Conservation (phyloP, 2,888 invertebrate genomes). For the Temnothorax rugatulus region DNA sequence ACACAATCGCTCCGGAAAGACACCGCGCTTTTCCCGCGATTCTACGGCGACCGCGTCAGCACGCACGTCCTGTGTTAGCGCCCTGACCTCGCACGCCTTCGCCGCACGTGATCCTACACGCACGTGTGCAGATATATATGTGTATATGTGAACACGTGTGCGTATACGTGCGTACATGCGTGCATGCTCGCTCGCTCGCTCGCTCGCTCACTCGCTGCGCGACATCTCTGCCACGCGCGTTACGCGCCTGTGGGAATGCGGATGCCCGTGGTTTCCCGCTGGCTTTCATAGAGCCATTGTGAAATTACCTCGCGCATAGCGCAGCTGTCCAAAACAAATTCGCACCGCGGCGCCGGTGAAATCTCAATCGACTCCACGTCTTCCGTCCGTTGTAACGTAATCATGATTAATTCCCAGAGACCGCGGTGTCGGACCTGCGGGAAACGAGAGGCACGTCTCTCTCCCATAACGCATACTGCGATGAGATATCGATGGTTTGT, state of each 20-base stretch:
- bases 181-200: slow-evolving; percentile 13
- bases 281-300: slow-evolving; percentile 72
- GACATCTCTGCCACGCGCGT: slow-evolving; percentile 72
- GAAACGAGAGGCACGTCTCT: not conserved
- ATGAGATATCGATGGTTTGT: not conserved
- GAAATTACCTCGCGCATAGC: slow-evolving; percentile 68
- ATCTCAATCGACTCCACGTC: slow-evolving; percentile 64
- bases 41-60: slow-evolving; percentile 11
- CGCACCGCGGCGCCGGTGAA: slow-evolving; percentile 53
- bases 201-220: slow-evolving; percentile 45
- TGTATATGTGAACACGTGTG: not conserved
- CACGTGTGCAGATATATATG: not conserved
- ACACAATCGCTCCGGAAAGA: slow-evolving; percentile 57
- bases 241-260: slow-evolving; percentile 73
- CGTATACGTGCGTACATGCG: slow-evolving; percentile 1
- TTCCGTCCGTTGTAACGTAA: slow-evolving; percentile 41
- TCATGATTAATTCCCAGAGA: slow-evolving; percentile 39
- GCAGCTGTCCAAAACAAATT: slow-evolving; percentile 70
- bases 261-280: slow-evolving; percentile 73
- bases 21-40: slow-evolving; percentile 45
- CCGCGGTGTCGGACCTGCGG: slow-evolving; percentile 3
- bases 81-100: slow-evolving; percentile 62
- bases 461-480: not conserved
- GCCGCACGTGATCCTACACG: slow-evolving; percentile 36
- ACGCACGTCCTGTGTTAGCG: slow-evolving; percentile 37